Conservation (phyloP, 2,113 vertebrate genomes). For the Pardalotus punctatus region DNA sequence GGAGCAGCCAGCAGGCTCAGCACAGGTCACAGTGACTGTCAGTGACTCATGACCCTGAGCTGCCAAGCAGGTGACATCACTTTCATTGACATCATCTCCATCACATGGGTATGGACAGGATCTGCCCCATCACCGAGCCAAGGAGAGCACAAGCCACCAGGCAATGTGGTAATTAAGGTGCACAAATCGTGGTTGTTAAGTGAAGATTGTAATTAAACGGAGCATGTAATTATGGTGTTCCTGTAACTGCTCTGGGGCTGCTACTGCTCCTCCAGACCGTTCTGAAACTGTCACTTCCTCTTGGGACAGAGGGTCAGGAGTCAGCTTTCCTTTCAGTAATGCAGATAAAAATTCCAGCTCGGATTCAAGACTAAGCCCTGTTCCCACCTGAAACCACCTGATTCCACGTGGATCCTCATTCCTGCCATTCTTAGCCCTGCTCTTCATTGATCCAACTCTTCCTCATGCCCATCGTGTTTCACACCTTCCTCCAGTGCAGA, state of each 20-base stretch:
- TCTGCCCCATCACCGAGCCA: neutral
- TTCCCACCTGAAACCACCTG: neutral
- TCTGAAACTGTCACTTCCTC: neutral
- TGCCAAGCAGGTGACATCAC: neutral
- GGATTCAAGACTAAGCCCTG: neutral
- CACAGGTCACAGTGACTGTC: neutral
- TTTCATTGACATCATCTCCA: neutral
- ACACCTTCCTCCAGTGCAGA: neutral
- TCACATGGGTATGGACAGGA: neutral
- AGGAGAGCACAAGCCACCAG: neutral
- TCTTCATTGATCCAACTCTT: neutral
- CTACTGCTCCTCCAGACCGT: neutral
- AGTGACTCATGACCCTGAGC: neutral
- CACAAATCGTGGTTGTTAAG: neutral
- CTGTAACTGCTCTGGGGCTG: neutral
- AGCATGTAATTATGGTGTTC: neutral
- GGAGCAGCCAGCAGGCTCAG: neutral
- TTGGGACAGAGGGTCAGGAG: neutral
- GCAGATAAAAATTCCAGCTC: neutral
- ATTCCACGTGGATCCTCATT: neutral
- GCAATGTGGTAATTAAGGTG: neutral
- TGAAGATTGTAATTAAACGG: neutral
- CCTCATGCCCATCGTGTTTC: neutral
- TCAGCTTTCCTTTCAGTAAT: neutral
- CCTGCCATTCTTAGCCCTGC: neutral